phyloP scores from a whole-genome alignment of 2,797 vertebrate genomes.

The Megalops cyprinoides region DNA sequence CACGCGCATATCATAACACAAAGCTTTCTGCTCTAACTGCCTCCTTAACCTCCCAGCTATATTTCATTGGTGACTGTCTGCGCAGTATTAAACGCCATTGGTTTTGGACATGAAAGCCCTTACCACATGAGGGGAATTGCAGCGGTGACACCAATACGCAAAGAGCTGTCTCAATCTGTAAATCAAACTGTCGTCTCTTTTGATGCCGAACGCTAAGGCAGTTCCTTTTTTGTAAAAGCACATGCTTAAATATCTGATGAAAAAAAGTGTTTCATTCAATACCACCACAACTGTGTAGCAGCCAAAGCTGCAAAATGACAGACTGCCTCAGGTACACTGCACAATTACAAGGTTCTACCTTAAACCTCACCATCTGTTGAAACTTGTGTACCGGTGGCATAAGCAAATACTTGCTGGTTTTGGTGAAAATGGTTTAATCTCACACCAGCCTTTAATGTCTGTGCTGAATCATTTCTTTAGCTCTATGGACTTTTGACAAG shows the following conservation, averaged over 20 bases:
- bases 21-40: not conserved
- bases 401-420: not conserved
- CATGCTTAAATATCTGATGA: slow-evolving; percentile 34
- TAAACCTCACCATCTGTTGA: not conserved
- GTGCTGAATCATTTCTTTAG: not conserved
- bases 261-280: not conserved
- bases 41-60: not conserved
- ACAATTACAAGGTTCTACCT: not conserved
- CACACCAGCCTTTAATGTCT: not conserved
- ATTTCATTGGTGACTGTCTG: not conserved
- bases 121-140: slow-evolving; percentile 58
- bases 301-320: not conserved
- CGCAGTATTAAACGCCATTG: slow-evolving; percentile 26
- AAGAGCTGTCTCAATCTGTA: slow-evolving; percentile 46
- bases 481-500: slow-evolving; percentile 2
- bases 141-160: slow-evolving; percentile 39
- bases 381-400: not conserved
- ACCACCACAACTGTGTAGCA: not conserved
- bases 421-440: not conserved
- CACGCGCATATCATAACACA: not conserved
- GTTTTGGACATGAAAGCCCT: slow-evolving; percentile 47
- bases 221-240: slow-evolving; percentile 46
- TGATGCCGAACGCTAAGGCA: slow-evolving; percentile 42
- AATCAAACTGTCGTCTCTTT: slow-evolving; percentile 47
- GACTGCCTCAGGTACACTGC: not conserved